Base-by-base conservation (phyloP, 1,140 invertebrate genomes). In the Pygmarrhopalites habei region DNA sequence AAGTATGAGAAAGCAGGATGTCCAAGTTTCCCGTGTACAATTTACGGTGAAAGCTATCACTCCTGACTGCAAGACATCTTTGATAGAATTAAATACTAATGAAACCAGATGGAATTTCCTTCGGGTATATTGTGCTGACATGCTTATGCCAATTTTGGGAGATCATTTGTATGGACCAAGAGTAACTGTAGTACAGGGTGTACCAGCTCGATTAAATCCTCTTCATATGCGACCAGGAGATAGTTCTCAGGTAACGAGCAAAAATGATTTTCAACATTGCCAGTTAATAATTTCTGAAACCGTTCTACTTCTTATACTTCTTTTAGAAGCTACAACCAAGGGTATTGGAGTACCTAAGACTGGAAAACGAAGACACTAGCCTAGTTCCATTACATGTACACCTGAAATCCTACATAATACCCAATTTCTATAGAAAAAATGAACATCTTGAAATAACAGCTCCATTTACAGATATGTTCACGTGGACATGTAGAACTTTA, bases 361-460 rank as follows among this genome's bases (percentile, higher is more conserved):
- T 15, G 12, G 17, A 2, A 46, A 41, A 47, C n/a, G n/a, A 1
- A 0, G 62, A 73, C 21, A 69, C 68, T 59, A 12, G 66, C 1
- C 70, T 78, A 17, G 75, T 79, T 68, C 79, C 79, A n/a, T 32
- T 55, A 21, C 79, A 80, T 53, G 60, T 74, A 59, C 79, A 79
- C 58, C 57, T 78, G 1, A 72, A 63, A 61, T 67, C 64, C 47
- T 49, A 75, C 1, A 32, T 26, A 39, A 46, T 79, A 55, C 60
- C 59, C 1, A 58, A 63, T 5, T 75, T 71, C 57, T 44, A 46
- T 10, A 30, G 29, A 14, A 60, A 59, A n/a, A 43, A 46, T 1
- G 52, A 72, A 44, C 61, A 73, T 62, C 21, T 78, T 30, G 49
- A 46, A 21, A 56, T 79, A 3, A 68, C 70, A 46, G 78, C 78